Percentiles rank a stretch among this genome's conserved stretches.
Conservation (phyloP, 2,113 vertebrate species). For the Salvelinus alpinus region DNA sequence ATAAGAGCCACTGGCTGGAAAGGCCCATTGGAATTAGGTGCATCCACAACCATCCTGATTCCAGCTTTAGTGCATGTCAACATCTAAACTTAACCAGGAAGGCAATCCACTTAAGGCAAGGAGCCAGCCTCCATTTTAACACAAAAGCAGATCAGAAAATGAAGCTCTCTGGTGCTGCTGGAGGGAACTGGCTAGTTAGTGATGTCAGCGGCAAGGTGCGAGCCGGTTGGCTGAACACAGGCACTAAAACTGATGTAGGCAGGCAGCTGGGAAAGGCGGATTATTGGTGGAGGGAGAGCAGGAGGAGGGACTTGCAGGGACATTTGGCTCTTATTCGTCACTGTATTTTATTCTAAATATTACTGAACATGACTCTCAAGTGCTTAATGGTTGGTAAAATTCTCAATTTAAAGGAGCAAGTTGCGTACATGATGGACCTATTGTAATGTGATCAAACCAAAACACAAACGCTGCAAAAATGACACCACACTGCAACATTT, state of each 20-base stretch:
- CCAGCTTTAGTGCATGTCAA: slow-evolving; percentile 94
- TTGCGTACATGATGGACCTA: too few relatives aligned
- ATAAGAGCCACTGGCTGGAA: slow-evolving; percentile 95
- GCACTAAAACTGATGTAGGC: slow-evolving; percentile 73
- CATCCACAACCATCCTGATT: slow-evolving; percentile 97
- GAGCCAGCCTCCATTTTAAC: slow-evolving; percentile 97
- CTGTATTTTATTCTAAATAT: slow-evolving; percentile 34
- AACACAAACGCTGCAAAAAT: too few relatives aligned
- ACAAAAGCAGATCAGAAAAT: slow-evolving; percentile 86
- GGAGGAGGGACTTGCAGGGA: slow-evolving; percentile 46
- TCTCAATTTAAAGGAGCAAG: too few relatives aligned
- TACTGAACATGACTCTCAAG: slow-evolving; percentile 15
- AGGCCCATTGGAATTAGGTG: slow-evolving; percentile 93
- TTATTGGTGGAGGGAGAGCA: slow-evolving; percentile 69
- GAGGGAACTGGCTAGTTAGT: slow-evolving; percentile 91
- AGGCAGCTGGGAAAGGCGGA: slow-evolving; percentile 58
- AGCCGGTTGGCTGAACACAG: slow-evolving; percentile 77
- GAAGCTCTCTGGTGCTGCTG: slow-evolving; percentile 89
- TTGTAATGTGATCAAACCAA: too few relatives aligned
- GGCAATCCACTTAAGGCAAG: slow-evolving; percentile 84
- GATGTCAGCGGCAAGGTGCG: slow-evolving; percentile 78
- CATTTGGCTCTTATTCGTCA: slow-evolving; percentile 10
- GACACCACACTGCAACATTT: too few relatives aligned
- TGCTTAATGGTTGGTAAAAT: background rate
- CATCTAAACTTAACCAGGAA: slow-evolving; percentile 85